Conservation (phyloP, 2,888 invertebrate species). For the Hofmannophila pseudospretella region DNA sequence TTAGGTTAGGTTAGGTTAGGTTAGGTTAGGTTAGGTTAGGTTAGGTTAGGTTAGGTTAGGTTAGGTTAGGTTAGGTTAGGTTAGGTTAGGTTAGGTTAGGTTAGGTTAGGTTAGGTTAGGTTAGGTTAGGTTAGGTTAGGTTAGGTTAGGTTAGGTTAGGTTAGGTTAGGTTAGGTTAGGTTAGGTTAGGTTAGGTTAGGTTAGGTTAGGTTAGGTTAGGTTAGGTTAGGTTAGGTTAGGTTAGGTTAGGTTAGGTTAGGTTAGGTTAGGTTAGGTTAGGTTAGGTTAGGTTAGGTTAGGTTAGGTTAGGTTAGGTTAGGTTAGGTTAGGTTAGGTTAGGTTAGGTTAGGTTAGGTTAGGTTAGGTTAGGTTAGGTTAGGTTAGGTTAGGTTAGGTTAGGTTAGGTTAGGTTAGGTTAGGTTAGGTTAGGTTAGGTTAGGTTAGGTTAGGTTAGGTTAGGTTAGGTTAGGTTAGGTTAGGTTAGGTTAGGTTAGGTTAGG, state of each 20-base stretch:
- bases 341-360: slow-evolving; percentile 11
- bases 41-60: slow-evolving; percentile 21
- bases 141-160: slow-evolving; percentile 11
- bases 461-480: background rate
- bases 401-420: slow-evolving; percentile 10
- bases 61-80: slow-evolving; percentile 18
- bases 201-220: slow-evolving; percentile 4
- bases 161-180: slow-evolving; percentile 13
- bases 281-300: slow-evolving; percentile 10
- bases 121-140: slow-evolving; percentile 13
- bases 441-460: slow-evolving; percentile 11
- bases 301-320: slow-evolving; percentile 12
- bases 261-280: slow-evolving; percentile 10
- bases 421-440: slow-evolving; percentile 11
- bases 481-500: background rate
- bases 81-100: slow-evolving; percentile 12
- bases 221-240: slow-evolving; percentile 10
- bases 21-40: slow-evolving; percentile 19
- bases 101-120: slow-evolving; percentile 14
- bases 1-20: slow-evolving; percentile 12
- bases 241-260: slow-evolving; percentile 10
- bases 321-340: slow-evolving; percentile 11
- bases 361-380: slow-evolving; percentile 11
- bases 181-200: slow-evolving; percentile 12
- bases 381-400: slow-evolving; percentile 10